Base-by-base conservation (phyloP, 2,113 vertebrate genomes). In the Poeciliopsis occidentalis region DNA sequence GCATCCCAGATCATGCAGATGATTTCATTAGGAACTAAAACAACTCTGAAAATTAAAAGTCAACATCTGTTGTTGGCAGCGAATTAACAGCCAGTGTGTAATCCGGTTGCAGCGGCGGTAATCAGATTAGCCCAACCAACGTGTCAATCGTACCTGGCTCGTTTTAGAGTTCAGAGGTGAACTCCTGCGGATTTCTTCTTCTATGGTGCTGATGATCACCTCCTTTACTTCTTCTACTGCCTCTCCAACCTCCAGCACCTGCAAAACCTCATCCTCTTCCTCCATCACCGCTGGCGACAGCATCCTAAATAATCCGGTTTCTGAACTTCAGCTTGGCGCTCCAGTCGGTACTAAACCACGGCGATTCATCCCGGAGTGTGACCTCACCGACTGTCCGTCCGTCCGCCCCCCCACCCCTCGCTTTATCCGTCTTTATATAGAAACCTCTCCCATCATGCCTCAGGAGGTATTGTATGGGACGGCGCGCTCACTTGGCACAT, bases 371-470 rank as follows among this genome's bases (percentile, higher is more conserved):
- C 60, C 44, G 63, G 68, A 44, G 57, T 2, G 57, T 70, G 80
- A 88, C 84, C 83, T 83, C 81, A 29, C 76, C 29, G 67, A 82
- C 82, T 81, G 54, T 34, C 78, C 31, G 57, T 82, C 73, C 44
- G 31, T 32, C 30, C 30, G 3, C 34, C 80, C 51, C n/a, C 69
- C 67, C 72, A 29, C 3, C 67, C 67, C 75, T 44, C 4, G 37
- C 85, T 82, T 81, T 80, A 83, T 86, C 75, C 22, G 51, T 67
- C 89, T 88, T 88, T 91, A 91, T 88, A 89, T 82, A 89, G 76
- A 90, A 82, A 81, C 67, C 67, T 80, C 78, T 85, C 85, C 84
- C 90, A 86, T 87, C 75, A 83, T 88, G 89, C 92, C 89, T 81
- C 72, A 60, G 87, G 92, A 91, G 82, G 32, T 32, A 86, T 60